Evolutionary conservation across 35 echinoderm and acorn worm genomes (phyloP).

Genomic region (Apostichopus parvimensis): DNA sequence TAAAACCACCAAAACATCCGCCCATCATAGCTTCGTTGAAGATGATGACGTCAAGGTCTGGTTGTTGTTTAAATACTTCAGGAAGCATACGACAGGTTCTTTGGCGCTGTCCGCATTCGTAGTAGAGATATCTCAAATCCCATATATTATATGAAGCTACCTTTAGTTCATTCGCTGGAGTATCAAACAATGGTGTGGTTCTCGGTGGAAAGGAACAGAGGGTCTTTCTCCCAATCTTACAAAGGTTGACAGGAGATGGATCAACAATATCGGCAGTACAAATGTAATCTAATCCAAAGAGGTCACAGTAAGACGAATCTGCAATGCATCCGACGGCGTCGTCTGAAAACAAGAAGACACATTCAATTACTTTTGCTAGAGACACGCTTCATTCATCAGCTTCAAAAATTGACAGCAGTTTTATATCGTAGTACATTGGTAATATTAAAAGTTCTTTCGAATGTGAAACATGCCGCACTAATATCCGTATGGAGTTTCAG

Average conservation of each 20-base stretch:
- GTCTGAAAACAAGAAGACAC: conserved; percentile 44
- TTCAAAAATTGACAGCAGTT: too few species aligned
- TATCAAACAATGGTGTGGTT: conserved; percentile 47
- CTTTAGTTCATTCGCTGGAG: conserved; percentile 66
- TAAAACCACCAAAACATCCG: conserved; percentile 74
- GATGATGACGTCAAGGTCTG: conserved; percentile 87
- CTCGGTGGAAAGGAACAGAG: conserved; percentile 62
- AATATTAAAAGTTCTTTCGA: too few species aligned
- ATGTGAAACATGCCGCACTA: too few species aligned
- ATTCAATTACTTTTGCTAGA: background rate
- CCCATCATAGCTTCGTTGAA: conserved; percentile 94
- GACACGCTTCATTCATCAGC: too few species aligned
- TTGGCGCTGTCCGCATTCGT: conserved; percentile 87
- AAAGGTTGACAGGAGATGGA: conserved; percentile 60
- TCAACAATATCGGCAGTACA: conserved; percentile 50
- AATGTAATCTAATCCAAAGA: conserved; percentile 75
- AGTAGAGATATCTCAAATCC: conserved; percentile 84
- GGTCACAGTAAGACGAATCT: conserved; percentile 66
- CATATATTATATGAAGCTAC: conserved; percentile 92
- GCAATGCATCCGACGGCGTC: conserved; percentile 66
- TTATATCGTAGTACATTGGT: too few species aligned
- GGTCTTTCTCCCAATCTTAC: conserved; percentile 55
- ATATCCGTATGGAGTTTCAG: too few species aligned
- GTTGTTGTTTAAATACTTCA: conserved; percentile 72
- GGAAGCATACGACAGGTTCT: conserved; percentile 77